Evolutionary conservation across 2,797 vertebrate species (phyloP).

Genomic region (Periophthalmus magnuspinnatus): DNA sequence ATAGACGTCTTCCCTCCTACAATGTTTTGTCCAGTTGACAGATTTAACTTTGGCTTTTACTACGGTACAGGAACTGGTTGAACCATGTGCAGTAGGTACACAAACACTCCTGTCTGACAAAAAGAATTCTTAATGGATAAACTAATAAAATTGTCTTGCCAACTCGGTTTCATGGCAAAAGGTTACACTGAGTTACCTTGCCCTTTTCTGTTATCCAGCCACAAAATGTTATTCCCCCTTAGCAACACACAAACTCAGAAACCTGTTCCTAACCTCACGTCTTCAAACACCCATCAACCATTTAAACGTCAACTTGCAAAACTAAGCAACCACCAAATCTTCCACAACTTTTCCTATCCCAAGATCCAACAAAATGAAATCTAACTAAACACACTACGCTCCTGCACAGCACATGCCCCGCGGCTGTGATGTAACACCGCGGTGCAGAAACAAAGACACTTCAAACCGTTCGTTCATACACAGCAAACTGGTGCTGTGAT

Average conservation of each 20-base stretch:
- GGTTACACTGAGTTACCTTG: not conserved
- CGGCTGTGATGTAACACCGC: slow-evolving; percentile 31
- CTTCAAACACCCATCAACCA: not conserved
- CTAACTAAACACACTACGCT: slow-evolving; percentile 12
- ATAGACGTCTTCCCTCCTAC: too few species aligned
- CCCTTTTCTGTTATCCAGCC: not conserved
- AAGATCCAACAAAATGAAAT: slow-evolving; percentile 14
- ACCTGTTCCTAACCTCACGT: not conserved
- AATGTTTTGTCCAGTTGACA: too few species aligned
- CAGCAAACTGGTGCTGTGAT: slow-evolving; percentile 33
- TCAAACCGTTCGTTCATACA: slow-evolving; percentile 46
- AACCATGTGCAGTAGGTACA: too few species aligned
- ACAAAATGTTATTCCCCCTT: not conserved
- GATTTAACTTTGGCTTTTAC: too few species aligned
- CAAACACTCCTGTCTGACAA: too few species aligned
- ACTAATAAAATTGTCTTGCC: too few species aligned
- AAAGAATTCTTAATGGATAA: too few species aligned
- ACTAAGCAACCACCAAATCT: slow-evolving; percentile 11
- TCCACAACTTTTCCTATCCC: slow-evolving; percentile 7
- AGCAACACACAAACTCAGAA: not conserved
- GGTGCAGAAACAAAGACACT: slow-evolving; percentile 32
- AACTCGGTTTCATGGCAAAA: too few species aligned
- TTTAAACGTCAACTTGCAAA: not conserved
- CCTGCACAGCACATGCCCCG: slow-evolving; percentile 32
- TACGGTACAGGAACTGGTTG: too few species aligned